Base-by-base conservation (phyloP, 1,140 invertebrate genomes). In the Melanaphis sacchari region DNA sequence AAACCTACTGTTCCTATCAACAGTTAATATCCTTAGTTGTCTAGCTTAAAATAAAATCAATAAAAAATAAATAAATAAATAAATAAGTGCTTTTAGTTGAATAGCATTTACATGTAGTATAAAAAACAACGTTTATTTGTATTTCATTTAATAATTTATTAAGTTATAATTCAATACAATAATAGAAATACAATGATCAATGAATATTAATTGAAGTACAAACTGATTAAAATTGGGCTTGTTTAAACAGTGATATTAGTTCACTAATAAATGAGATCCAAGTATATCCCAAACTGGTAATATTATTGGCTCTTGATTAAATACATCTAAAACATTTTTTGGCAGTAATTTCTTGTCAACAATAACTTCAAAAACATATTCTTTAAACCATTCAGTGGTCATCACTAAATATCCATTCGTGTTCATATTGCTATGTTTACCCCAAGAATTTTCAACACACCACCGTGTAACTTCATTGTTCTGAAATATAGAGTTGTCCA, bases 251-350 rank as follows among this genome's bases (percentile, higher is more conserved):
- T 9, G 7, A 38, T 88, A 38, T 52, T 52, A 36, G 5, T 54
- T 90, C 5, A 41, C 93, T 94, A 41, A 89, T 87, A 11, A 93
- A 93, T 54, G 92, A 94, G n/a, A 90, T 59, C 98, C 98, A 97
- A 99, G 98, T 6, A 98, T 98, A 95, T 99, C 98, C 98, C 98
- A 99, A 1, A 98, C 97, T 8, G 98, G 98, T 94, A 99, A 95
- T 22, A 97, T 96, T 88, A 96, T 96, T 1, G 98, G 97, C 94
- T 97, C 96, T 95, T 97, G 96, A 87, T 97, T 96, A 94, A 97
- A 97, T 43, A 98, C 97, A 87, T 96, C 96, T 94, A 98, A 94
- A 36, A 98, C 96, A 88, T 97, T 96, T 38, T 96, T 95, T 4
- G 98, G 96, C 40, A 98, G 96, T 95, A 96, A 97, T 94, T 98